Conservation (phyloP, 2,888 invertebrate genomes). For the Enchytraeus crypticus region DNA sequence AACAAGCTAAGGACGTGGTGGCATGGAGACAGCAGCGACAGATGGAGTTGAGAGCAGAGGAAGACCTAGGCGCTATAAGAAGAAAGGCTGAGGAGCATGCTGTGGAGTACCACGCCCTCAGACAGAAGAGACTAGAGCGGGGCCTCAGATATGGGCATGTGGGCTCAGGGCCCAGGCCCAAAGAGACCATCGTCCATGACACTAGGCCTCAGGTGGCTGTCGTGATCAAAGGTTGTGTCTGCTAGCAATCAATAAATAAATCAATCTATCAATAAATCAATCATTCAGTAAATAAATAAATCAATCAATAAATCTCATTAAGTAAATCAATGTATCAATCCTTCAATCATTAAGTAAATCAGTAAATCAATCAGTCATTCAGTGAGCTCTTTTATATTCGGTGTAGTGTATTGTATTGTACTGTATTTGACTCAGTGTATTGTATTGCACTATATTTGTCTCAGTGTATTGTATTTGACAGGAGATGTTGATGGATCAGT, state of each 20-base stretch:
- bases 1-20: constrained; percentile 56
- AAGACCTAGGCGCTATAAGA: constrained; percentile 59
- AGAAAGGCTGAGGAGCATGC: constrained; percentile 54
- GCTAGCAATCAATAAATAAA: background rate
- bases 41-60: constrained; percentile 57
- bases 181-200: constrained; percentile 23
- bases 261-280: no score
- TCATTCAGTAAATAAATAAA: no score
- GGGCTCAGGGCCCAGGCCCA: constrained; percentile 21
- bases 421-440: no score
- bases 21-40: constrained; percentile 58
- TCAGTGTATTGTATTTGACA: no score
- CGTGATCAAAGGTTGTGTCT: constrained; percentile 33
- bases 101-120: constrained; percentile 29
- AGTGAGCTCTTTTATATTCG: no score
- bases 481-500: constrained; percentile 93
- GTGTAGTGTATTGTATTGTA: no score
- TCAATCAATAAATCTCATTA: no score
- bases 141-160: constrained; percentile 16
- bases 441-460: no score
- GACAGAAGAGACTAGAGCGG: constrained; percentile 29
- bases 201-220: constrained; percentile 32
- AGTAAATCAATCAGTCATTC: no score
- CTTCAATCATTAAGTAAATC: no score
- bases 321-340: no score